Evolutionary conservation across 2,113 vertebrate genomes (phyloP).

Genomic region (Lophura nycthemera): DNA sequence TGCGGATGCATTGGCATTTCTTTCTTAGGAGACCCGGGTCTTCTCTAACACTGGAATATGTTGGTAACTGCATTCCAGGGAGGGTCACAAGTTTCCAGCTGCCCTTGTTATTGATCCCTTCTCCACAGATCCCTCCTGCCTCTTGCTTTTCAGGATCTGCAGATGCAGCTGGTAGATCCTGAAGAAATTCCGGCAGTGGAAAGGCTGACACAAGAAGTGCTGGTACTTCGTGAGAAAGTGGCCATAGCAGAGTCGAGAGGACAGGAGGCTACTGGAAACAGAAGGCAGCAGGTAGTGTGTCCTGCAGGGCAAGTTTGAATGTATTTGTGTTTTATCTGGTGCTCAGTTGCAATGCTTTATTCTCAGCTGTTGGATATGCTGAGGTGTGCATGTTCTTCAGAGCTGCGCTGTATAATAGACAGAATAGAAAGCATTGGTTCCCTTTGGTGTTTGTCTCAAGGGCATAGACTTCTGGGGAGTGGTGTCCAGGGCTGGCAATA

Average conservation of each 20-base stretch:
- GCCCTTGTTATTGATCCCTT: constrained; percentile 20
- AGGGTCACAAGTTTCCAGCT: not conserved
- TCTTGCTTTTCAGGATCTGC: constrained; percentile 82
- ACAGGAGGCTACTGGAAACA: constrained; percentile 71
- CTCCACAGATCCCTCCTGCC: not conserved
- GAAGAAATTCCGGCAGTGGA: constrained; percentile 86
- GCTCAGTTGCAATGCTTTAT: not conserved
- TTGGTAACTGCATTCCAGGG: not conserved
- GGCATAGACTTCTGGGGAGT: not conserved
- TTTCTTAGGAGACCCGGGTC: not conserved
- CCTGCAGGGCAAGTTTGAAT: not conserved
- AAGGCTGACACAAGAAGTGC: constrained; percentile 85
- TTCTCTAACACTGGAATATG: not conserved
- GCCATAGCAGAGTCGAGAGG: constrained; percentile 63
- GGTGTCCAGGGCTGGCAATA: not conserved
- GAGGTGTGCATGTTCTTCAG: not conserved
- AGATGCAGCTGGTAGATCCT: constrained; percentile 87
- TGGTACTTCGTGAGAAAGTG: constrained; percentile 85
- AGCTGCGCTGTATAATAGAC: not conserved
- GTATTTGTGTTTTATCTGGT: not conserved
- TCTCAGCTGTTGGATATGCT: not conserved
- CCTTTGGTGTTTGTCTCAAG: not conserved
- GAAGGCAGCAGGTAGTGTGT: constrained; percentile 80
- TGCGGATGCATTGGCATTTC: not conserved
- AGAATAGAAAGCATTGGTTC: not conserved